A percentile compares a stretch with the other conserved stretches of the same genome.
Evolutionary conservation across 2,113 vertebrate species (phyloP).

Genomic region (Microtus richardsoni): DNA sequence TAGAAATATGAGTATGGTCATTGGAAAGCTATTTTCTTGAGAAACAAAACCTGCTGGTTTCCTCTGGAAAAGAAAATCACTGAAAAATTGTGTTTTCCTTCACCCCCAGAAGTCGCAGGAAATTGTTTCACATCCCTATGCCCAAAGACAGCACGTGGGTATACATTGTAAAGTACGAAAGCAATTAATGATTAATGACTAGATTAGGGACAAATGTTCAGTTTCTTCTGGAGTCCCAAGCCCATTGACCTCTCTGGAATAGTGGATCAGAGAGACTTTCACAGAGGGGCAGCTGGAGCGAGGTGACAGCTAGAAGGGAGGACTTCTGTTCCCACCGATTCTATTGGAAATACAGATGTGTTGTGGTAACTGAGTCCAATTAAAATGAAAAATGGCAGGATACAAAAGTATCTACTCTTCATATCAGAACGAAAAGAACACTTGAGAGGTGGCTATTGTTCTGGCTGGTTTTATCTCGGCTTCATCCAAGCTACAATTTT

Average conservation of each 20-base stretch:
- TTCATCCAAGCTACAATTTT: not conserved
- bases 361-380: not conserved
- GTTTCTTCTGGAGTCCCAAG: conserved; percentile 29
- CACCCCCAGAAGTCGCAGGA: conserved; percentile 30
- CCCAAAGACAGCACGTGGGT: not conserved
- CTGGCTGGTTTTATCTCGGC: not conserved
- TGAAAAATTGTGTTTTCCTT: conserved; percentile 19
- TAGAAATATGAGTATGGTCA: not conserved
- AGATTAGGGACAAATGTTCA: conserved; percentile 1
- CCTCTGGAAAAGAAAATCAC: conserved; percentile 39
- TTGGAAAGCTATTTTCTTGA: conserved; percentile 18
- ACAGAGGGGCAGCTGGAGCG: not conserved
- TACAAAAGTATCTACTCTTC: not conserved
- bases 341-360: not conserved
- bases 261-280: conserved; percentile 26
- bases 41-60: conserved; percentile 42
- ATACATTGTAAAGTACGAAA: conserved; percentile 60
- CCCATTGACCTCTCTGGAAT: not conserved
- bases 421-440: not conserved
- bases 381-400: not conserved
- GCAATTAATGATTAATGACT: conserved; percentile 58
- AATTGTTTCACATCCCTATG: conserved; percentile 42
- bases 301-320: not conserved
- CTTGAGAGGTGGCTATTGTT: not conserved
- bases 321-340: not conserved